Conservation (phyloP, 2,113 vertebrate genomes). For the Ctenomys sociabilis region DNA sequence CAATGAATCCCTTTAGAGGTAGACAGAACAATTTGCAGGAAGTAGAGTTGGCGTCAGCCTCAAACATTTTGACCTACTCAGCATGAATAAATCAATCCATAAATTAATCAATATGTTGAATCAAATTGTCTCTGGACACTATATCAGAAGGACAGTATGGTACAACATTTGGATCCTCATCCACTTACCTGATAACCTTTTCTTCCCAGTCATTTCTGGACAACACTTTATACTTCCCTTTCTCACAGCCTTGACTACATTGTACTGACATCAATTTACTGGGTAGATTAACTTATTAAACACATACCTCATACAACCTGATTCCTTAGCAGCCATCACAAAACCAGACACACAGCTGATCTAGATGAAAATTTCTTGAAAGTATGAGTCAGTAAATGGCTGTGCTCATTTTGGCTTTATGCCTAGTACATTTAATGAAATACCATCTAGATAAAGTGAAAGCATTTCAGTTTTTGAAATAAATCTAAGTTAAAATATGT, state of each 20-base stretch:
- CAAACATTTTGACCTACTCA: background rate
- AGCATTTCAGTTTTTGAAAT: background rate
- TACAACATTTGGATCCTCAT: background rate
- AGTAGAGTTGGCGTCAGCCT: background rate
- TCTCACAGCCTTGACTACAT: background rate
- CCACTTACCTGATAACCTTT: background rate
- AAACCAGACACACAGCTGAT: background rate
- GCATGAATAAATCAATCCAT: background rate
- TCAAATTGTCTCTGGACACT: background rate
- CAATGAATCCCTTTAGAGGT: background rate
- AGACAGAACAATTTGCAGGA: background rate
- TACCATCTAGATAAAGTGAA: background rate
- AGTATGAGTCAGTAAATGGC: background rate
- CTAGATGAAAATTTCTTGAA: constrained; percentile 14
- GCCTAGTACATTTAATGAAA: background rate
- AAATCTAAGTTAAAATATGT: background rate
- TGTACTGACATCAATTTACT: background rate
- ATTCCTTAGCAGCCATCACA: background rate
- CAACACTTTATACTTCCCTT: background rate
- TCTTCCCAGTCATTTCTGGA: background rate
- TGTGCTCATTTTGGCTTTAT: background rate
- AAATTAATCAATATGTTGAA: background rate
- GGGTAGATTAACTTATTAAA: background rate
- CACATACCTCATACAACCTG: background rate
- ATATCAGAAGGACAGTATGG: background rate